Base-by-base conservation (phyloP, 2,113 vertebrate genomes). In the Brachyhypopomus gauderio region DNA sequence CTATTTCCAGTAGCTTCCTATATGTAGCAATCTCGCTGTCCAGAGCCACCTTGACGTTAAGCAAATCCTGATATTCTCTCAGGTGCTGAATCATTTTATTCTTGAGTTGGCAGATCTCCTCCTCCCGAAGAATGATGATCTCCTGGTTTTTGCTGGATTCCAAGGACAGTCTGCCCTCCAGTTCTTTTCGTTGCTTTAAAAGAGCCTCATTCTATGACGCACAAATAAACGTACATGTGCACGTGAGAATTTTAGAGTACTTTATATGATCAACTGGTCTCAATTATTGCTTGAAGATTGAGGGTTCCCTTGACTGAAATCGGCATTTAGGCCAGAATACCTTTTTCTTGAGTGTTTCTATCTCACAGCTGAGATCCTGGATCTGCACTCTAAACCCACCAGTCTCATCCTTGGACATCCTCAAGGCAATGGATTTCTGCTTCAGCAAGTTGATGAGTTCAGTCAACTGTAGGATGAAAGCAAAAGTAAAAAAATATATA, bases 1-100 rank as follows among this genome's bases (percentile, higher is more conserved):
- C 97, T 3, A 97, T 96, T 84, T 98, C 97, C 89, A 98, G 94
- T 73, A 98, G 92, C 88, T 97, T 98, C 83, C 97, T 92, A 88
- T 98, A 98, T 0, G 97, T 97, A 88, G 97, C 95, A 1, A 98
- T 98, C 92, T 98, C 97, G 76, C 97, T 96, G 88, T 98, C 97
- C 88, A 98, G 93, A 17, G 97, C 97, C 97, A 98, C 97, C 91
- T 98, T 98, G 83, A 98, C 96, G 4, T 97, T 97, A 23, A 98
- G 96, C 77, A 98, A 95, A 88, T 99, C 97, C 90, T 99, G 97
- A 87, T 99, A 99, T 85, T 98, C 96, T 0, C 96, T 92, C 36
- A 98, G 93, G 84, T 98, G 97, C 72, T 96, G 92, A 0, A 95
- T 93, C 97, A 99, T 99, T 92, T 99, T 96, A 2, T 98, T 96